Percentiles rank a stretch among this genome's conserved stretches.
phyloP scores from a whole-genome alignment of 2,797 vertebrate genomes.

The Moxostoma hubbsi region DNA sequence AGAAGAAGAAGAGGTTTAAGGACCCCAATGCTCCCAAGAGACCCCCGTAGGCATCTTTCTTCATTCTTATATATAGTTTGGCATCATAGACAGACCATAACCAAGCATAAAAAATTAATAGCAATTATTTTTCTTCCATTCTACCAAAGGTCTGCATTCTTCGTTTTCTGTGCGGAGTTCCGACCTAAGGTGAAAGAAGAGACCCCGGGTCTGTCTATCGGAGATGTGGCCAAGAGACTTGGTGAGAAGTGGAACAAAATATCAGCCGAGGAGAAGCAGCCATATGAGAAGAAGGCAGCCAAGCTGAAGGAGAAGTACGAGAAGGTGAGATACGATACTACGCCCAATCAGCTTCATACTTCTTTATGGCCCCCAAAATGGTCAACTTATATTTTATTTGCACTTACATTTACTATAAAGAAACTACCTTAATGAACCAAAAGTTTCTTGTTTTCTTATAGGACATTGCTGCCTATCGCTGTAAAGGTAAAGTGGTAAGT shows the following conservation, averaged over 20 bases:
- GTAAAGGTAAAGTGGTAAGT: slow-evolving; percentile 83
- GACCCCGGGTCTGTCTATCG: slow-evolving; percentile 89
- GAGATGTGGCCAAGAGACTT: slow-evolving; percentile 93
- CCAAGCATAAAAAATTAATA: no score
- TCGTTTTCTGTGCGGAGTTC: slow-evolving; percentile 96
- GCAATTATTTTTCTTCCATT: neutral
- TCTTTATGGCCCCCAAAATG: neutral
- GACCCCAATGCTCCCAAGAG: slow-evolving; percentile 98
- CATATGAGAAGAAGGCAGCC: slow-evolving; percentile 93
- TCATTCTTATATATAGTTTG: neutral
- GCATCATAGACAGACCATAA: no score
- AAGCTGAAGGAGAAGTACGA: slow-evolving; percentile 99
- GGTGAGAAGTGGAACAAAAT: slow-evolving; percentile 98
- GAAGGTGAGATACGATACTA: slow-evolving; percentile 80
- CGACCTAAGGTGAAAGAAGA: slow-evolving; percentile 96
- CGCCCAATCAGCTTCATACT: neutral
- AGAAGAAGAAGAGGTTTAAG: slow-evolving; percentile 97
- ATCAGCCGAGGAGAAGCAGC: slow-evolving; percentile 89
- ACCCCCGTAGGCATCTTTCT: slow-evolving; percentile 89
- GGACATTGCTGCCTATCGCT: slow-evolving; percentile 93
- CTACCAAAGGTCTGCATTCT: slow-evolving; percentile 91
- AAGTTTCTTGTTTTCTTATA: slow-evolving; percentile 58
- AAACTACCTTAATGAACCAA: neutral
- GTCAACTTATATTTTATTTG: neutral
- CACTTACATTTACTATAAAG: neutral